A percentile compares a stretch with the other conserved stretches of the same genome.
Evolutionary conservation across 2,797 vertebrate species (phyloP).

Genomic region (Parauchenoglanis punctatus): DNA sequence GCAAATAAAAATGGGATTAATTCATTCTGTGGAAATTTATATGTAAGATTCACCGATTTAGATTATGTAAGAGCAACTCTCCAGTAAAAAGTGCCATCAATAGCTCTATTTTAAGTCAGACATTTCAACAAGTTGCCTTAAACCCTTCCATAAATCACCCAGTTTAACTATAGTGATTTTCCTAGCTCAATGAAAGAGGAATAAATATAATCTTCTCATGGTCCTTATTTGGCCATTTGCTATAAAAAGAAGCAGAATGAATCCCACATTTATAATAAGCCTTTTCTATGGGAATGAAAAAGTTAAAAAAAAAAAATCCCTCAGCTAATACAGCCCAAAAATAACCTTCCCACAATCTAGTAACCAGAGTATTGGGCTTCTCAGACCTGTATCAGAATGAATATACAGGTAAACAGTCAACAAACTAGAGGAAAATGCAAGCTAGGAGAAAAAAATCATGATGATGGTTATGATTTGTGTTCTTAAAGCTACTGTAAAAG

Average conservation of each 20-base stretch:
- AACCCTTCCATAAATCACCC: constrained; percentile 10
- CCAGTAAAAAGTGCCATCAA: background rate
- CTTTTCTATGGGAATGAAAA: constrained; percentile 1
- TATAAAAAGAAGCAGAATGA: constrained; percentile 39
- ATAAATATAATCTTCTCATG: constrained; percentile 5
- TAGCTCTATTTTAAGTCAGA: constrained; percentile 26
- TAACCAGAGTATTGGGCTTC: constrained; percentile 50
- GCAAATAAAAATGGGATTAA: background rate
- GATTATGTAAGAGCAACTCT: background rate
- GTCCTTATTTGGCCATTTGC: constrained; percentile 43
- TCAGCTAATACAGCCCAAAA: constrained; percentile 46
- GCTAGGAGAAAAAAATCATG: no score
- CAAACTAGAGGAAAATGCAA: background rate
- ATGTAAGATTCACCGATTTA: background rate
- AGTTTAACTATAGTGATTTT: constrained; percentile 31
- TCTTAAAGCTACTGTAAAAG: background rate
- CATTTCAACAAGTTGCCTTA: constrained; percentile 1
- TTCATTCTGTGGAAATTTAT: background rate
- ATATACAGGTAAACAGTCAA: constrained; percentile 10
- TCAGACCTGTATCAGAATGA: background rate
- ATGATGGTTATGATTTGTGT: no score
- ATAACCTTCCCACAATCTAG: constrained; percentile 53
- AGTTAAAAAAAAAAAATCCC: constrained; percentile 29
- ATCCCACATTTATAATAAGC: constrained; percentile 25
- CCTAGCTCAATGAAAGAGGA: background rate